A percentile compares a stretch with the other conserved stretches of the same genome.
phyloP scores from a whole-genome alignment of 2,113 vertebrate species.

The Epinephelus moara region DNA sequence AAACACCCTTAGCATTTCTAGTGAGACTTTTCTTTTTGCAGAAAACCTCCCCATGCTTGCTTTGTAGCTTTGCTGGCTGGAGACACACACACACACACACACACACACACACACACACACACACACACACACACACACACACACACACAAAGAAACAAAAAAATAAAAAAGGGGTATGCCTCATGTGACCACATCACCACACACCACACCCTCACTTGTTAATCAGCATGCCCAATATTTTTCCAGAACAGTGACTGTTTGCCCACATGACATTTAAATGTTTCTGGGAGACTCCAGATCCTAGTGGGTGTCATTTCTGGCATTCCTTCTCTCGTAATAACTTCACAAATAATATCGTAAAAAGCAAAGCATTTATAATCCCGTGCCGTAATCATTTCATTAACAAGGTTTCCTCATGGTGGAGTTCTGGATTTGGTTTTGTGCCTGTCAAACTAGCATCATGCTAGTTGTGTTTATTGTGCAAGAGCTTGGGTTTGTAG shows the following conservation, averaged over 20 bases:
- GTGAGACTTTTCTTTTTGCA: too few species aligned
- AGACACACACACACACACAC: too few species aligned
- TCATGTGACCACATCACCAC: too few species aligned
- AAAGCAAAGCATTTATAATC: background rate
- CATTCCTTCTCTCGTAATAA: background rate
- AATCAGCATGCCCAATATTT: background rate
- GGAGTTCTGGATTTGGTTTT: background rate
- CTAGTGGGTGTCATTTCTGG: constrained; percentile 19
- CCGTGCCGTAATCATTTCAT: background rate
- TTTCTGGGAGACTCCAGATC: constrained; percentile 5
- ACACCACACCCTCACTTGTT: too few species aligned
- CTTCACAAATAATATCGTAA: background rate
- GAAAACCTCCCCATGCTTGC: too few species aligned
- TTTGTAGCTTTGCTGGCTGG: too few species aligned
- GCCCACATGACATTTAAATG: background rate
- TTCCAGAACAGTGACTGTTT: background rate
- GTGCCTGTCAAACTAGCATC: background rate
- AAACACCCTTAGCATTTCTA: background rate
- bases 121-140: too few species aligned
- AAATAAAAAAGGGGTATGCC: too few species aligned
- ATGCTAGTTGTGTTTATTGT: background rate
- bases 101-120: too few species aligned
- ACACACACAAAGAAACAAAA: too few species aligned
- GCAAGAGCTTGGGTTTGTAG: background rate
- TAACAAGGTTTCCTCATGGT: background rate